Conservation (phyloP, 2,797 vertebrate species). For the Gambusia yucatana region DNA sequence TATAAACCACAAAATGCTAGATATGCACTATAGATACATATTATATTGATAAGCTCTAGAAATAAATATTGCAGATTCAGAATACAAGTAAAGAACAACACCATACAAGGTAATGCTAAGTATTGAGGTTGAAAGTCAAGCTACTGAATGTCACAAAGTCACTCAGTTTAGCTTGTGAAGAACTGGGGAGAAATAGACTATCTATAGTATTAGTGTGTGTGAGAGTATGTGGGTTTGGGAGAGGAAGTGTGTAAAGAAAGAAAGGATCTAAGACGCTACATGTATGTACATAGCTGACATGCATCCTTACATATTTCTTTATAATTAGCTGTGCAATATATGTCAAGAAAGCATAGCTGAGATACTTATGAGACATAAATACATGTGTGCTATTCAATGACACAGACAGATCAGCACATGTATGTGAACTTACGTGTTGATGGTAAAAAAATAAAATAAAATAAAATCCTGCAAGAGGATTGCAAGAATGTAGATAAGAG, state of each 20-base stretch:
- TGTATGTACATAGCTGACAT: slow-evolving; percentile 55
- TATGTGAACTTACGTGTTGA: background rate
- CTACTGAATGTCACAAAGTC: slow-evolving; percentile 54
- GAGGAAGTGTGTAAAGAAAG: slow-evolving; percentile 48
- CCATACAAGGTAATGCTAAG: slow-evolving; percentile 31
- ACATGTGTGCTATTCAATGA: slow-evolving; percentile 38
- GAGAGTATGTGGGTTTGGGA: slow-evolving; percentile 1
- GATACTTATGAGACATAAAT: slow-evolving; percentile 52
- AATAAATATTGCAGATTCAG: background rate
- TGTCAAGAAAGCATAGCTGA: slow-evolving; percentile 44
- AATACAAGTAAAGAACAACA: background rate
- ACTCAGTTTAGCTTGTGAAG: slow-evolving; percentile 58
- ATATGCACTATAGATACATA: too few species aligned
- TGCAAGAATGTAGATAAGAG: background rate
- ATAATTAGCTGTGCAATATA: slow-evolving; percentile 64
- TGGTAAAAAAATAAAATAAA: background rate
- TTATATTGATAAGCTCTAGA: too few species aligned
- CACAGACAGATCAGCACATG: slow-evolving; percentile 2
- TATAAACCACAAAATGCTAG: background rate
- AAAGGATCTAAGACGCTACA: slow-evolving; percentile 45
- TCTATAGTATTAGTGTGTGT: slow-evolving; percentile 49
- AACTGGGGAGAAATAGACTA: slow-evolving; percentile 44
- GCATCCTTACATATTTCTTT: slow-evolving; percentile 52
- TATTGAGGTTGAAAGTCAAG: slow-evolving; percentile 47
- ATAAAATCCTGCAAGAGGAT: background rate